Conservation (phyloP, 35 echinoderm and acorn worm genomes). For the Holothuria glaberrima region DNA sequence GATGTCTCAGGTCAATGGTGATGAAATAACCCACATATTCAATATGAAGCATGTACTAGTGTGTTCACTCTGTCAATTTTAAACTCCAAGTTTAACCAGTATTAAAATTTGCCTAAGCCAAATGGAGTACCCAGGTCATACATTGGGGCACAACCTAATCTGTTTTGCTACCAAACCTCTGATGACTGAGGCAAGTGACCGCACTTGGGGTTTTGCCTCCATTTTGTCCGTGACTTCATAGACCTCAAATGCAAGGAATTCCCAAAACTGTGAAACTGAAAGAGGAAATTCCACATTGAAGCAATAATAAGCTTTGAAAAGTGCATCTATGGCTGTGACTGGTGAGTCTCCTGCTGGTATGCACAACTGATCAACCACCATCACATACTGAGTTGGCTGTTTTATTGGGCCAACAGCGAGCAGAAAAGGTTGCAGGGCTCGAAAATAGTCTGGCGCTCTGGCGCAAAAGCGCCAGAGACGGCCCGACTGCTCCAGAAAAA, state of each 20-base stretch:
- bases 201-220: constrained; percentile 24
- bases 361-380: too few species aligned
- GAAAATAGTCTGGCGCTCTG: too few species aligned
- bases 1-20: not conserved
- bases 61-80: constrained; percentile 8
- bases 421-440: too few species aligned
- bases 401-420: too few species aligned
- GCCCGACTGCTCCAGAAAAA: too few species aligned
- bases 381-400: too few species aligned
- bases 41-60: not conserved
- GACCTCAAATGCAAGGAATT: constrained; percentile 22
- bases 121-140: not conserved
- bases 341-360: constrained; percentile 19
- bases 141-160: not conserved
- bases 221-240: constrained; percentile 27
- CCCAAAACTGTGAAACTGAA: constrained; percentile 5
- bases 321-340: not conserved
- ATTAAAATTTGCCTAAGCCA: not conserved
- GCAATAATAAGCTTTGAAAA: constrained; percentile 31
- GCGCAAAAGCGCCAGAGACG: too few species aligned
- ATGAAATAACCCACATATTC: constrained; percentile 13
- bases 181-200: constrained; percentile 11
- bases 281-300: constrained; percentile 41
- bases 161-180: constrained; percentile 11
- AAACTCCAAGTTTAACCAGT: constrained; percentile 17